Conservation (phyloP, 2,888 invertebrate genomes). For the Ecdyonurus torrentis region DNA sequence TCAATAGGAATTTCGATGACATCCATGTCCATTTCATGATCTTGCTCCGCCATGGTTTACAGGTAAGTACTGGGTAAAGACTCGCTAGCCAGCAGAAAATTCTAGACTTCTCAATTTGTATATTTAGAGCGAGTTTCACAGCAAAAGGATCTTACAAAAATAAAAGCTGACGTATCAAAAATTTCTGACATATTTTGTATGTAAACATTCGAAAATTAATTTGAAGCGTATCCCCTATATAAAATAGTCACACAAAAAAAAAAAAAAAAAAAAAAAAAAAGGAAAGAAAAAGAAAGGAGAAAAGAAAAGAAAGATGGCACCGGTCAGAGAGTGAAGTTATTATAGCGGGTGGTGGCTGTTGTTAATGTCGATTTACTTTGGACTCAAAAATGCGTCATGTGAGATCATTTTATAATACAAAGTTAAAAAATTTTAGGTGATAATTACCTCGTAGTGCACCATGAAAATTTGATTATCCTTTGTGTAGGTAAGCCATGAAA, state of each 20-base stretch:
- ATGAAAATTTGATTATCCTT: too few relatives aligned
- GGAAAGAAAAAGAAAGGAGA: too few relatives aligned
- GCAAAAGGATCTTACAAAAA: background rate
- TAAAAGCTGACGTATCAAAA: background rate
- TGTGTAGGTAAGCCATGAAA: too few relatives aligned
- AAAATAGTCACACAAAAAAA: too few relatives aligned
- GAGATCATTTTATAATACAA: background rate
- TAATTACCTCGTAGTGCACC: background rate
- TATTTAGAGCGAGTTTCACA: background rate
- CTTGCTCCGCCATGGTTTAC: background rate
- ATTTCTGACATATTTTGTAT: too few relatives aligned
- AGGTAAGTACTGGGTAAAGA: background rate
- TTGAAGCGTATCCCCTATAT: too few relatives aligned
- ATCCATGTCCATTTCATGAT: constrained; percentile 20
- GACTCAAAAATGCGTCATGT: background rate
- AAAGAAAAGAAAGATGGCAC: background rate
- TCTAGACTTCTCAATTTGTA: background rate
- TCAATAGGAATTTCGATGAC: constrained; percentile 21
- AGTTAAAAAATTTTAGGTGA: background rate
- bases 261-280: too few relatives aligned
- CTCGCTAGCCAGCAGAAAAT: background rate
- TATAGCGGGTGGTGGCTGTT: background rate
- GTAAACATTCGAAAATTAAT: too few relatives aligned
- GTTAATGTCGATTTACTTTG: background rate
- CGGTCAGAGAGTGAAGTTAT: background rate